A percentile compares a stretch with the other conserved stretches of the same genome.
Evolutionary conservation across 2,113 vertebrate species (phyloP).

Genomic region (Bos taurus): ARS-UCD2.0 NC_037349.1:29468001-29468500

Average conservation of each 20-base stretch:
- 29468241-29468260: neutral
- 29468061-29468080: neutral
- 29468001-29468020: conserved; percentile 15
- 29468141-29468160: neutral
- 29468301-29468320: neutral
- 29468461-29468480: neutral
- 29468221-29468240: neutral
- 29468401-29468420: neutral
- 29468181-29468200: neutral
- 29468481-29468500: neutral
- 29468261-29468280: neutral
- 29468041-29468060: conserved; percentile 34
- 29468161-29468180: neutral
- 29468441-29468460: neutral
- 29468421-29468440: neutral
- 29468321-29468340: neutral
- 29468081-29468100: neutral
- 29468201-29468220: neutral
- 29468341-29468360: neutral
- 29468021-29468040: conserved; percentile 50
- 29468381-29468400: neutral
- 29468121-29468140: neutral
- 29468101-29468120: neutral
- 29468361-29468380: neutral
- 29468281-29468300: neutral